Evolutionary conservation across 2,888 invertebrate genomes (phyloP), one percentile per base, ranked within the genome.

Genomic region (Zaprionus bogoriensis): DNA sequence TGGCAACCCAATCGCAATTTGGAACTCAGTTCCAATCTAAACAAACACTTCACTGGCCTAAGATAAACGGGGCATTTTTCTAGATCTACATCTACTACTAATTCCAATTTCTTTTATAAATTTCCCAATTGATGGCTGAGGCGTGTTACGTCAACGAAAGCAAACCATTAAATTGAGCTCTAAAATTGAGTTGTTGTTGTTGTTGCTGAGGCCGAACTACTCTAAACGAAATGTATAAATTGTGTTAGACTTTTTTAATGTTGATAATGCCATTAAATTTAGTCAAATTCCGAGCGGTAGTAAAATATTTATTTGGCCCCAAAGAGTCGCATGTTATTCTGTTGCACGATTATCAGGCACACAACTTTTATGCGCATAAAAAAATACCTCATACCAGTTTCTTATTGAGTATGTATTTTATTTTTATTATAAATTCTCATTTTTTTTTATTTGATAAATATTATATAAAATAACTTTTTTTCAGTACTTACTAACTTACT

Each of bases 301-400:
- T 66, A 32, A 71, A 52, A 42, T 1, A 27, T 44, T 46, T 27
- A 51, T 47, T 36, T 14, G 19, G 17, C 38, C 19, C 17, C 19
- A 19, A 48, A 32, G 38, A 59, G 32, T 38, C n/a, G 66, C 52
- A 38, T 47, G 62, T 45, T 53, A n/a, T 10, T 23, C 20, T 30
- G n/a, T 25, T 41, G 25, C 39, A 32, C 47, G 59, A 57, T 71
- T 66, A 72, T 58, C 53, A 59, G 39, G 25, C 20, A 39, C 20
- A 39, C 23, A 52, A 41, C 39, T 54, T 54, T 32, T 52, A 46
- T 6, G 41, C 23, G n/a, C n/a, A 30, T 9, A 5, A 9, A 25
- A 44, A 17, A 9, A 38, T 54, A 46, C 46, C 2, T n/a, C 38
- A 38, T 5, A 19, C 20, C 14, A 25, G 2, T 1, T n/a, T 12